Conservation (phyloP, 2,888 invertebrate species). For the Tenthredo mesomela region DNA sequence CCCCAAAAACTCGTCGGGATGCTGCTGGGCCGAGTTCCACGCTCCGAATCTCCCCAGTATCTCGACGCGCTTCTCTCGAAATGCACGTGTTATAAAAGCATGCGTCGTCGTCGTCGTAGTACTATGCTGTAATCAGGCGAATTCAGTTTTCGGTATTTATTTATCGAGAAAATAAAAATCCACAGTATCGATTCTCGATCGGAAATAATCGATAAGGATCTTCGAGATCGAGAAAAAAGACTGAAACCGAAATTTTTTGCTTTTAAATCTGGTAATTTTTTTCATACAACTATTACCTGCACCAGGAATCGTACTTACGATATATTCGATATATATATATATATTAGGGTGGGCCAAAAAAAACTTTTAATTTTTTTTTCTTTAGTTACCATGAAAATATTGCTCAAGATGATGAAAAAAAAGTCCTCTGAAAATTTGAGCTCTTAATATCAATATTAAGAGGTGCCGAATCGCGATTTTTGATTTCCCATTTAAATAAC, state of each 20-base stretch:
- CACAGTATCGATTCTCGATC: background rate
- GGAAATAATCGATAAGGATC: background rate
- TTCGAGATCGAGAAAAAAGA: background rate
- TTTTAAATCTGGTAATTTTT: background rate
- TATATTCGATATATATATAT: background rate
- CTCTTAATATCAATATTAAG: no score
- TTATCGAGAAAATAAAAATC: background rate
- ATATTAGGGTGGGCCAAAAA: no score
- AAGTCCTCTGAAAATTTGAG: no score
- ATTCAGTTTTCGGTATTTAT: background rate
- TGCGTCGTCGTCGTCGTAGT: background rate
- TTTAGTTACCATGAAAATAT: no score
- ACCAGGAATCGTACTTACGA: background rate
- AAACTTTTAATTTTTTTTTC: no score
- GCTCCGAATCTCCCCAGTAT: constrained; percentile 61
- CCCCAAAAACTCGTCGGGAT: constrained; percentile 63
- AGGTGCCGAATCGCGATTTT: no score
- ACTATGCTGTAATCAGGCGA: background rate
- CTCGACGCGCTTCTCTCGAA: constrained; percentile 66
- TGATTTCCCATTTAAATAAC: no score
- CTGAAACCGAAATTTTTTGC: background rate
- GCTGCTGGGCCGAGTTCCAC: constrained; percentile 58
- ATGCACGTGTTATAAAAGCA: constrained; percentile 61
- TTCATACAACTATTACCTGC: background rate
- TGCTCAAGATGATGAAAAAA: no score